Evolutionary conservation across 2,113 vertebrate genomes (phyloP).

Genomic region (Phrynosoma blainvillii): DNA sequence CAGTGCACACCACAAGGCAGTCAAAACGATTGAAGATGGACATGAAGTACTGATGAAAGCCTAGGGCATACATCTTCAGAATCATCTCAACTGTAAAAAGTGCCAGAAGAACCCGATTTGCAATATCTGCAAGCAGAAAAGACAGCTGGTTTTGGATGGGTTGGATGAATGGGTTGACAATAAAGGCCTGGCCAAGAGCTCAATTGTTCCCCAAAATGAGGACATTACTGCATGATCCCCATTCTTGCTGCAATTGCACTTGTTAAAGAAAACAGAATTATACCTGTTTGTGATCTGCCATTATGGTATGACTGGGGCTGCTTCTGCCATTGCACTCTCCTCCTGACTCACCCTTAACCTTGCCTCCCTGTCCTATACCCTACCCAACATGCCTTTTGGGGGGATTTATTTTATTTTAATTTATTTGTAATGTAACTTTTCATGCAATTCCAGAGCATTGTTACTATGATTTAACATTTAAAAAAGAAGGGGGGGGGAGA

Average conservation of each 20-base stretch:
- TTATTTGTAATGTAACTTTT: background rate
- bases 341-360: too few relatives aligned
- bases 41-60: conserved; percentile 92
- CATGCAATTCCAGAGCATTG: too few relatives aligned
- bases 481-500: too few relatives aligned
- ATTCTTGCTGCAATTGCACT: too few relatives aligned
- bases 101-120: conserved; percentile 86
- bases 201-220: background rate
- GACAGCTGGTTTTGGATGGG: background rate
- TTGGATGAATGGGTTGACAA: background rate
- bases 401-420: background rate
- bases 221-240: too few relatives aligned
- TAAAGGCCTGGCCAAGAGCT: background rate
- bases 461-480: too few relatives aligned
- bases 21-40: conserved; percentile 98
- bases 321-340: too few relatives aligned
- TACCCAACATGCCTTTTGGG: too few relatives aligned
- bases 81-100: conserved; percentile 94
- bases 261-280: too few relatives aligned
- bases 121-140: conserved; percentile 77
- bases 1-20: conserved; percentile 93
- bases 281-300: too few relatives aligned
- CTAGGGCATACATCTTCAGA: conserved; percentile 95
- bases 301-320: too few relatives aligned
- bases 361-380: too few relatives aligned